phyloP scores from a whole-genome alignment of 2,113 vertebrate genomes.

The Eretmochelys imbricata region DNA sequence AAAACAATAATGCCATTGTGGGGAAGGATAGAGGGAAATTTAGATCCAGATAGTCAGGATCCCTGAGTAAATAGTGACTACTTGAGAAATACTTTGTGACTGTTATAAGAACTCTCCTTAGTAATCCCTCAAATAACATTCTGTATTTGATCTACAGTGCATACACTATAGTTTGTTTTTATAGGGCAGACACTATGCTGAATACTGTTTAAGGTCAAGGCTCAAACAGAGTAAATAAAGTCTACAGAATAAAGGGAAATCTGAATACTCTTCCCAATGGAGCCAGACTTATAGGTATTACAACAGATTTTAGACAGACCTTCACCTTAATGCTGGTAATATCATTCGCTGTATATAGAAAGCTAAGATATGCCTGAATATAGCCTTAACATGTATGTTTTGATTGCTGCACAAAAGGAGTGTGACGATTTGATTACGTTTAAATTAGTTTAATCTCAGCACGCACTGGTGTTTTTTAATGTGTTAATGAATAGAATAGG shows the following conservation, averaged over 20 bases:
- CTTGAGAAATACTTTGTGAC: conserved; percentile 14
- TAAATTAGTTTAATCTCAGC: not conserved
- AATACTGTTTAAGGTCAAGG: not conserved
- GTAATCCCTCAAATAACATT: not conserved
- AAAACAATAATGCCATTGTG: not conserved
- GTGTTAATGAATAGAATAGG: not conserved
- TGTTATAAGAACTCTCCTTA: not conserved
- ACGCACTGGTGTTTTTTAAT: not conserved
- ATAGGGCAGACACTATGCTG: not conserved
- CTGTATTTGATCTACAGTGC: not conserved
- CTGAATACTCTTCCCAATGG: not conserved
- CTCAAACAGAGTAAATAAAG: not conserved
- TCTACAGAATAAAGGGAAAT: not conserved
- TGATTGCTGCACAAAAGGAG: not conserved
- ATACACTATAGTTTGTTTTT: not conserved
- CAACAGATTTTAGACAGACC: not conserved
- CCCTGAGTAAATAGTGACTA: not conserved
- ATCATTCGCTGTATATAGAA: accelerated
- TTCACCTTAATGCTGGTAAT: not conserved
- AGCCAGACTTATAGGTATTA: not conserved
- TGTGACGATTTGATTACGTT: not conserved
- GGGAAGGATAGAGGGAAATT: not conserved
- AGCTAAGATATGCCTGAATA: not conserved
- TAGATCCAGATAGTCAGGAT: not conserved
- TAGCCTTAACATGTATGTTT: accelerated